Base-by-base conservation (phyloP, 1,140 invertebrate genomes). In the Brachionus calyciflorus region DNA sequence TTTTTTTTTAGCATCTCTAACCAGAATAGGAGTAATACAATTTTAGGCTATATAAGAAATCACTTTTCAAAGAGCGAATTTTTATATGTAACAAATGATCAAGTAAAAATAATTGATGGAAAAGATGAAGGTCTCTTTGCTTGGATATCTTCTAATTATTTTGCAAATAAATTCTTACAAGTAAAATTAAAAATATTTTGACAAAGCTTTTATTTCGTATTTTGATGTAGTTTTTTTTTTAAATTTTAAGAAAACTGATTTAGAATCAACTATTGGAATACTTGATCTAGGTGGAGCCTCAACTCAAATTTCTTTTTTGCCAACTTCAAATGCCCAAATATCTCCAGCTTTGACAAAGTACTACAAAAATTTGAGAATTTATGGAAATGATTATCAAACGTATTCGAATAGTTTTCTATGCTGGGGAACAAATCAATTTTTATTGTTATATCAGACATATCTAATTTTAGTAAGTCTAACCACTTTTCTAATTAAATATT, bases 111-210 rank as follows among this genome's bases (percentile, higher is more conserved):
- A 12, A 85, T 86, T 33, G 80, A 82, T 28, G 87, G 87, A 2
- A 78, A 83, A 63, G 82, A 84, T 40, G 87, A 88, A 80, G 87
- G 84, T 1, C 79, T 86, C 0, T 85, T 80, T 78, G 85, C 85
- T 17, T 88, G 87, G 87, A 19, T 51, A 51, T 19, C 49, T 5
- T 3, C 24, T 6, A 51, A 51, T 26, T 51, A 51, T 12, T 51
- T 5, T 26, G 17, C n/a, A 10, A n/a, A 46, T n/a, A 46, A 46
- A 46, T 46, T 46, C 44, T 46, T n/a, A n/a, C 10, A 51, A 26
- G 49, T 3, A 19, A 19, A 26, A 4, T 19, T 51, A 5, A 51
- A 51, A 19, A 12, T 51, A 19, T n/a, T n/a, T n/a, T n/a, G n/a
- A n/a, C n/a, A n/a, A n/a, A n/a, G n/a, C n/a, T n/a, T n/a, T n/a